phyloP scores from a whole-genome alignment of 2,113 vertebrate genomes.

The Isichthys henryi region DNA sequence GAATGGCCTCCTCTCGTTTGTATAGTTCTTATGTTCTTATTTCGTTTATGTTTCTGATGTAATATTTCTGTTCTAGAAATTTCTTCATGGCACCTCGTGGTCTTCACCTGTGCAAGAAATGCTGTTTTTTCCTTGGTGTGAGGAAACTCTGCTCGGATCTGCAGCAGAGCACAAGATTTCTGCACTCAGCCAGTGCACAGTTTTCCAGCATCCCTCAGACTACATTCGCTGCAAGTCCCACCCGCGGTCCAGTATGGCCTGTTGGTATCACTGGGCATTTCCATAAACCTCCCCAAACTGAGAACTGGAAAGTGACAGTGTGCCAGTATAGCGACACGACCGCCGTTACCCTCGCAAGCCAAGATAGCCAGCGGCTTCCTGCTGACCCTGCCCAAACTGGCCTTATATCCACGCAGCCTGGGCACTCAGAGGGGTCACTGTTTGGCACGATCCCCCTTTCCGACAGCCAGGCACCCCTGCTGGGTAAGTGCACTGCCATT shows the following conservation, averaged over 20 bases:
- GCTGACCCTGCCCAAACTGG: constrained; percentile 19
- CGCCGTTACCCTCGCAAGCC: constrained; percentile 26
- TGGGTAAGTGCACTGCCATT: not conserved
- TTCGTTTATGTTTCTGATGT: not conserved
- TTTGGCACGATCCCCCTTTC: not conserved
- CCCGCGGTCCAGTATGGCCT: not conserved
- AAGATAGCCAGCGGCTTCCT: not conserved
- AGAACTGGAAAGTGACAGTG: constrained; percentile 25
- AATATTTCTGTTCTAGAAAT: constrained; percentile 20
- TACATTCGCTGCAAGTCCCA: not conserved
- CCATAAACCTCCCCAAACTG: not conserved
- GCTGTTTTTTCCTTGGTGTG: constrained; percentile 32
- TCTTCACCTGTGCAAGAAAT: constrained; percentile 43
- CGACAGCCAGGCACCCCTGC: not conserved
- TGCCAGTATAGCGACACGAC: constrained; percentile 30
- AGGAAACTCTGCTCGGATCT: constrained; percentile 22
- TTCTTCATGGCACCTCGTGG: constrained; percentile 39
- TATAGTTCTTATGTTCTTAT: too few relatives aligned
- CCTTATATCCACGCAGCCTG: not conserved
- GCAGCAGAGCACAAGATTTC: constrained; percentile 19
- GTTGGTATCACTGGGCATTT: not conserved
- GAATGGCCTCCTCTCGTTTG: too few relatives aligned
- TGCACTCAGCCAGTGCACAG: not conserved
- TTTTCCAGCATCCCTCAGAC: not conserved
- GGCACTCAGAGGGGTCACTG: not conserved